phyloP scores from a whole-genome alignment of 2,797 vertebrate species.

The Lophotriccus pileatus region DNA sequence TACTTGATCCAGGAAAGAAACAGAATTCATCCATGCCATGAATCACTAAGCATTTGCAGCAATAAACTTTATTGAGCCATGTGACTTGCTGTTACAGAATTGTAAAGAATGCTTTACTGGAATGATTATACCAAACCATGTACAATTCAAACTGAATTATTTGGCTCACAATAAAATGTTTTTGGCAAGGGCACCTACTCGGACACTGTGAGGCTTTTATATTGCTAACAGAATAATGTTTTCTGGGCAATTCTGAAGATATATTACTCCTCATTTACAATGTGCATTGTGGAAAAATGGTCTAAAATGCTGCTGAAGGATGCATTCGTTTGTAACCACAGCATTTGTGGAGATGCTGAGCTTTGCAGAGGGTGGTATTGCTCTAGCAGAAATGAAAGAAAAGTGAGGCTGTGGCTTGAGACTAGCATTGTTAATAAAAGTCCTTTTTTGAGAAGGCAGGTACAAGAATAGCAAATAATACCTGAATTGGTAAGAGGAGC shows the following conservation, averaged over 20 bases:
- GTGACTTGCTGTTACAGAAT: conserved; percentile 62
- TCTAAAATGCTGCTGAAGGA: conserved; percentile 48
- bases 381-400: conserved; percentile 17
- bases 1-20: conserved; percentile 46
- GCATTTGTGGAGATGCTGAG: conserved; percentile 14
- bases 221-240: conserved; percentile 42
- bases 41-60: conserved; percentile 56
- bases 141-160: conserved; percentile 57
- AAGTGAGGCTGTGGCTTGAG: neutral
- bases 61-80: conserved; percentile 51
- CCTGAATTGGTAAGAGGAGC: neutral
- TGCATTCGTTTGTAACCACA: conserved; percentile 33
- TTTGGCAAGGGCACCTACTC: conserved; percentile 45
- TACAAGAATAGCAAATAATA: neutral
- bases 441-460: neutral
- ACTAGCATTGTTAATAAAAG: neutral
- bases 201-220: conserved; percentile 41
- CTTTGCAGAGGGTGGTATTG: conserved; percentile 17
- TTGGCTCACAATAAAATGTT: conserved; percentile 55
- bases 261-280: conserved; percentile 44
- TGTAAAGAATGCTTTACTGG: conserved; percentile 60
- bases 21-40: conserved; percentile 48
- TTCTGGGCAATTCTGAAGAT: conserved; percentile 57
- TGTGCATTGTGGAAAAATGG: conserved; percentile 27
- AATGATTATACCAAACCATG: conserved; percentile 40